A percentile compares a stretch with the other conserved stretches of the same genome.
phyloP scores from a whole-genome alignment of 2,888 invertebrate genomes.

The Lithophane socia region DNA sequence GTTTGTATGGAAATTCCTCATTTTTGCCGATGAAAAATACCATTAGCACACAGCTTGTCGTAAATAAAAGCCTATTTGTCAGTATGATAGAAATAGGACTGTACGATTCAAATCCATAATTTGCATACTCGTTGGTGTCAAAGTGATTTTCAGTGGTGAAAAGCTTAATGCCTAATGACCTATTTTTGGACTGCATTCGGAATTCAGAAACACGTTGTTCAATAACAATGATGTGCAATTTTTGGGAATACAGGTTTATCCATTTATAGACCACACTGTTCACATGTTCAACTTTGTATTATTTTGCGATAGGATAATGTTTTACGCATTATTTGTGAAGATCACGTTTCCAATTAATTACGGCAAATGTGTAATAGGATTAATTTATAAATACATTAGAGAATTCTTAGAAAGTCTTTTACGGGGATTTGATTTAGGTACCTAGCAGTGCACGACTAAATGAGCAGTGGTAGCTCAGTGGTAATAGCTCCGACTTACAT shows the following conservation, averaged over 20 bases:
- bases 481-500: too few species aligned
- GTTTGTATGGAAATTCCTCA: not conserved
- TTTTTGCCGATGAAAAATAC: not conserved
- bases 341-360: slow-evolving; percentile 23
- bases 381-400: slow-evolving; percentile 8
- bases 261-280: slow-evolving; percentile 1
- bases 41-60: not conserved
- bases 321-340: not conserved
- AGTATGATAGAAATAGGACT: not conserved
- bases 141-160: slow-evolving; percentile 28
- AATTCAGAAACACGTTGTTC: slow-evolving; percentile 17
- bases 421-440: not conserved
- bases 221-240: slow-evolving; percentile 30
- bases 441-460: too few species aligned
- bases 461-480: too few species aligned
- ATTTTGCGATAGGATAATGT: not conserved
- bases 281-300: not conserved
- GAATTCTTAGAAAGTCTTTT: slow-evolving; percentile 3
- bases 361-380: slow-evolving; percentile 14
- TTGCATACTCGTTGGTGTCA: slow-evolving; percentile 14
- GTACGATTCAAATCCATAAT: slow-evolving; percentile 6
- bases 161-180: slow-evolving; percentile 30
- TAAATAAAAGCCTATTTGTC: slow-evolving; percentile 4
- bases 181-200: slow-evolving; percentile 33
- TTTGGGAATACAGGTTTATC: slow-evolving; percentile 11